Conservation (phyloP, 2,888 invertebrate species). For the Siphonodentalium dalli region DNA sequence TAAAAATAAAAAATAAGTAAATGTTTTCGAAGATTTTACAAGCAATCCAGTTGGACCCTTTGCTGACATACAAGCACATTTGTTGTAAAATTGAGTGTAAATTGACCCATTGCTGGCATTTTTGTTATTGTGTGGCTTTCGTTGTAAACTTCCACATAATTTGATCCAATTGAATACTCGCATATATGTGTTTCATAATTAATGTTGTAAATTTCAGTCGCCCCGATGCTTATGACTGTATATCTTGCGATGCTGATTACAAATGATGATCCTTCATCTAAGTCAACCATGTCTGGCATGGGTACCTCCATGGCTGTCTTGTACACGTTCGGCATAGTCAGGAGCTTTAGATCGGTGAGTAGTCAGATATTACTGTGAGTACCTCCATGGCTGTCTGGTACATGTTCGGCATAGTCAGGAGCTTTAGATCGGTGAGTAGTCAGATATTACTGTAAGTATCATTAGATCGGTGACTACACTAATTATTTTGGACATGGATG, state of each 20-base stretch:
- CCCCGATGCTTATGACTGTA: constrained; percentile 50
- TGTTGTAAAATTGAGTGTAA: too few species aligned
- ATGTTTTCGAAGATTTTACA: too few species aligned
- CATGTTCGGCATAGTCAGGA: constrained; percentile 49
- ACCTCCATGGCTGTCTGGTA: constrained; percentile 40
- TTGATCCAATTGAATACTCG: background rate
- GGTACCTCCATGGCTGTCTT: constrained; percentile 37
- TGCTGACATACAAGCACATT: too few species aligned
- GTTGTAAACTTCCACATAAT: too few species aligned
- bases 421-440: constrained; percentile 54
- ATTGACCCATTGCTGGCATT: too few species aligned
- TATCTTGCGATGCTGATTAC: constrained; percentile 45
- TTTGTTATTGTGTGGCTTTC: too few species aligned
- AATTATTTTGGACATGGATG: too few species aligned
- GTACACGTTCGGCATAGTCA: constrained; percentile 47
- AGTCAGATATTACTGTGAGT: constrained; percentile 19
- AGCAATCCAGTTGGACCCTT: too few species aligned
- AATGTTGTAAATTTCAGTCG: constrained; percentile 37
- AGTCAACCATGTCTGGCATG: constrained; percentile 29
- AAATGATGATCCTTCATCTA: constrained; percentile 30
- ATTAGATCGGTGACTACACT: too few species aligned
- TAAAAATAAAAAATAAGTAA: too few species aligned
- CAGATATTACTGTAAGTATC: too few species aligned
- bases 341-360: constrained; percentile 58
- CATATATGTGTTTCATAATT: background rate